Base-by-base conservation (phyloP, 2,888 invertebrate species). In the Acholoe squamosa region DNA sequence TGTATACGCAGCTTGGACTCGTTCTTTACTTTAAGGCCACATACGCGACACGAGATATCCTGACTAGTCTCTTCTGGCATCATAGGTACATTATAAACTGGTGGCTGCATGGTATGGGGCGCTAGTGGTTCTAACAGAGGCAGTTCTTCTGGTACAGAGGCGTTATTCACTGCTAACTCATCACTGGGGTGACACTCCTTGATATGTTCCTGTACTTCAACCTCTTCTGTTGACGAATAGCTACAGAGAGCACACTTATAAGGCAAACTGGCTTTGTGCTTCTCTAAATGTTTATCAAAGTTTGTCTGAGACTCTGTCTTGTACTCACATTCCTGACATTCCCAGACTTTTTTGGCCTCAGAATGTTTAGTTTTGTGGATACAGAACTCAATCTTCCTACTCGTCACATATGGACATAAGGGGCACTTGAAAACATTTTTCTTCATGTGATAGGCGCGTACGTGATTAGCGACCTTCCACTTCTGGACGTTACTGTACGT, bases 311-410 rank as follows among this genome's bases (percentile, higher is more conserved):
- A 98, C 33, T 98, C 98, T 28, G 98, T 98, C 92, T 98, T 97
- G 95, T 99, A 99, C 95, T 98, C 98, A 96, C 99, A 99, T 95
- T 98, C 97, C 91, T 97, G 97, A 96, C 99, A 99, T 96, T 98
- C 98, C 93, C 98, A 93, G 14, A 92, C 90, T 90, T 52, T 54
- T 93, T 94, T 92, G 10, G 43, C 10, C 92, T 92, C 93, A 91
- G 94, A 84, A 91, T 94, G 92, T 89, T 92, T 92, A 5, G 94
- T 92, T 89, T 98, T 98, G 98, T 98, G 93, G 98, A 98, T 98
- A 98, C 98, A 93, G 92, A 94, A 94, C 92, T 95, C 94, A 90
- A 94, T 93, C 91, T 95, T 93, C 43, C 98, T 98, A 96, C 98
- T 98, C 0, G 98, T 99, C 92, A 98, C 98, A 96, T 98, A 99